These are phyloP conservation scores for Bombus sibiricus DNA, from an alignment of 1,140 invertebrate species.

Conservation along the genomic window DNA sequence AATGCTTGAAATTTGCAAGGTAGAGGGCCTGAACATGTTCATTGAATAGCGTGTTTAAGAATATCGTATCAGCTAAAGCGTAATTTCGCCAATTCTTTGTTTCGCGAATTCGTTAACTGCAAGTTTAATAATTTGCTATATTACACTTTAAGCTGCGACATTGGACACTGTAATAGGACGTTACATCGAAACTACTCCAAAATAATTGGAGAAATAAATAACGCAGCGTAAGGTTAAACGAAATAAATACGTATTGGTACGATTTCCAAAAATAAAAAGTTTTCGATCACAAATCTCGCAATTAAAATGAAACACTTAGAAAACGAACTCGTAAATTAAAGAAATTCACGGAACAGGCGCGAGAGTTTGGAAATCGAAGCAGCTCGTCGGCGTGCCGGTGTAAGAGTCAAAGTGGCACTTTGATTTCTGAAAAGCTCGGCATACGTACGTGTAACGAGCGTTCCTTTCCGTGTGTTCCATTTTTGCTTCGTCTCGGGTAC, in stretches of 20 bases:
- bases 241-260: not conserved
- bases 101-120: not conserved
- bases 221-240: not conserved
- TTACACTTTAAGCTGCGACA: too few species aligned
- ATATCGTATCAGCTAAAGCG: not conserved
- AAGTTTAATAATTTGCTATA: not conserved
- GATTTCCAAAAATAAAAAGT: not conserved
- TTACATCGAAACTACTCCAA: not conserved
- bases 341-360: not conserved
- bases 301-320: not conserved
- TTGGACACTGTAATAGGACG: too few species aligned
- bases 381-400: not conserved
- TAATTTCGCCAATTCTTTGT: not conserved
- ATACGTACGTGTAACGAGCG: not conserved
- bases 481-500: constrained; percentile 24
- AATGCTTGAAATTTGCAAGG: constrained; percentile 6
- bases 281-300: not conserved
- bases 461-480: constrained; percentile 33
- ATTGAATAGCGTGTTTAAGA: not conserved
- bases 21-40: not conserved
- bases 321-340: not conserved
- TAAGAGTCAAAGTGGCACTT: constrained; percentile 2
- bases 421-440: constrained; percentile 10
- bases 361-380: not conserved
- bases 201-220: not conserved